Evolutionary conservation across 2,113 vertebrate species (phyloP), one percentile per base, ranked within the genome.

Genomic region (Anseranas semipalmata): DNA sequence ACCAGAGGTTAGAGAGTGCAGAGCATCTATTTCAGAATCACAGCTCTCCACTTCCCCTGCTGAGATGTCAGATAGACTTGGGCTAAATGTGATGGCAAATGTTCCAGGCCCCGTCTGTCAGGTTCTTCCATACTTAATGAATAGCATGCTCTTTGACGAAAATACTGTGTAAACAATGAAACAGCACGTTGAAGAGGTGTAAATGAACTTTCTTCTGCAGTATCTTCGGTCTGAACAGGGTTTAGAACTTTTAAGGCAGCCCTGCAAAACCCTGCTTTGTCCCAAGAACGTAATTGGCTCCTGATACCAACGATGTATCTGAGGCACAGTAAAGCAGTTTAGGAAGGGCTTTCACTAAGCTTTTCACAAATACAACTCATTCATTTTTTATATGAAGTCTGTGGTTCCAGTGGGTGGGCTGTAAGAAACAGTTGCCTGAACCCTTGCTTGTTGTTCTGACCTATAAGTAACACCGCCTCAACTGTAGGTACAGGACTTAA

Each of bases 51-150:
- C 76, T 91, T 91, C 67, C 72, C 85, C 96, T 82, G 58, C 81
- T 84, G 93, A 90, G 59, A 93, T 84, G 87, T 81, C 94, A 94
- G 82, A 93, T 43, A 85, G 77, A 12, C 85, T 91, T 87, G 82
- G 91, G 77, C 63, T 94, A 94, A 94, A 95, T 96, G 90, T 86
- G 91, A 87, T 68, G 82, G 87, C 88, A 68, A 93, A 60, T 35
- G 74, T 52, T 94, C 53, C 85, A 82, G 59, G 37, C 71, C 50
- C 55, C 6, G 10, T 95, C 81, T 91, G 50, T 92, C 93, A 93
- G 74, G 86, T 85, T 95, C 83, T 80, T 82, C 62, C 35, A 6
- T 80, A 76, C 48, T 77, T 86, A 91, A 78, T 68, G 68, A 97
- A 59, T 81, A 94, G 52, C 56, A 41, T 28, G 14, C n/a, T 77